Percentiles rank a stretch among this genome's conserved stretches.
Conservation (phyloP, 2,797 vertebrate genomes). For the Choloepus didactylus region DNA sequence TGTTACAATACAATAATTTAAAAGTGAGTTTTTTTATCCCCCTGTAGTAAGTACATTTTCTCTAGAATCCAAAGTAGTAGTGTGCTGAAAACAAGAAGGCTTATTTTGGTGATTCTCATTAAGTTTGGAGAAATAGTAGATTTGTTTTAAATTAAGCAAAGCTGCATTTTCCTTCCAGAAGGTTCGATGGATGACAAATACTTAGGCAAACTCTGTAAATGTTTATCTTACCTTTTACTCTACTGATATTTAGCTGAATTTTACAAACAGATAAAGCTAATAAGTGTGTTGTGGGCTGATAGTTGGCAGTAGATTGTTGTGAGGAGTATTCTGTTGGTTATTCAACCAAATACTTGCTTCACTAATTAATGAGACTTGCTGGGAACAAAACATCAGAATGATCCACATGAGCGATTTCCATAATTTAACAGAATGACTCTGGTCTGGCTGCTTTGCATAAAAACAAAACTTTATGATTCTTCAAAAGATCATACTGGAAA, state of each 20-base stretch:
- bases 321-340: conserved; percentile 41
- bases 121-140: background rate
- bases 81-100: background rate
- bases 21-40: background rate
- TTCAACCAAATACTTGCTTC: conserved; percentile 13
- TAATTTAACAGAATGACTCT: conserved; percentile 43
- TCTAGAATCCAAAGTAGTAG: conserved; percentile 47
- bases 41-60: background rate
- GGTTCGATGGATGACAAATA: background rate
- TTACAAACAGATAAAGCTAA: conserved; percentile 48
- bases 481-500: conserved; percentile 14
- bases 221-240: background rate
- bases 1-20: background rate
- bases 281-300: background rate
- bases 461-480: background rate
- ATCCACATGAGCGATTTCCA: background rate
- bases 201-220: conserved; percentile 46
- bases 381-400: background rate
- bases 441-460: conserved; percentile 7
- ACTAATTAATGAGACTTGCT: background rate
- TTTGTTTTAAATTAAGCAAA: conserved; percentile 60
- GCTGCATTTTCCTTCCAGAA: conserved; percentile 31
- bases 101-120: conserved; percentile 28
- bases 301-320: background rate
- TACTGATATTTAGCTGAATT: conserved; percentile 33